A percentile compares a stretch with the other conserved stretches of the same genome.
Conservation (phyloP, 2,113 vertebrate species). For the Chionodraco myersi region DNA sequence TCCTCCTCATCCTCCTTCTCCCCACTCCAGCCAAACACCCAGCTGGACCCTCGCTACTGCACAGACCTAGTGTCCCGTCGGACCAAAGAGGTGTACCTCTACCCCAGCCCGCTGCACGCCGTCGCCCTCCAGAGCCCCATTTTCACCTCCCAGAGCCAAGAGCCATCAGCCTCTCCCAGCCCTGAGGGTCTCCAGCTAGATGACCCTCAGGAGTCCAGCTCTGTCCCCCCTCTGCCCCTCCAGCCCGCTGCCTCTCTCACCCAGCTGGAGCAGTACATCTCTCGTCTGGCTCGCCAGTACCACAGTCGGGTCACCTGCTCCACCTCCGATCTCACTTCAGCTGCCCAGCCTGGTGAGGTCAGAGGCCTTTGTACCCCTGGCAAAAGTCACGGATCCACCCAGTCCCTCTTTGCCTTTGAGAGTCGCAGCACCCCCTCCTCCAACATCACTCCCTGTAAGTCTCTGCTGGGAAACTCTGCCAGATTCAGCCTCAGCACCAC, state of each 20-base stretch:
- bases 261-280: conserved; percentile 85
- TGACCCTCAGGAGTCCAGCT: conserved; percentile 46
- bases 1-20: conserved; percentile 20
- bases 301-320: conserved; percentile 65
- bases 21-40: conserved; percentile 56
- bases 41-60: conserved; percentile 82
- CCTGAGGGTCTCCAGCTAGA: conserved; percentile 64
- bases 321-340: conserved; percentile 51
- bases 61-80: conserved; percentile 85
- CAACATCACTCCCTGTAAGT: conserved; percentile 78
- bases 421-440: conserved; percentile 64
- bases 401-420: conserved; percentile 82
- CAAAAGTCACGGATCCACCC: conserved; percentile 78
- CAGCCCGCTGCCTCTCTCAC: conserved; percentile 66
- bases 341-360: conserved; percentile 32
- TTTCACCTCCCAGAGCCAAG: conserved; percentile 78
- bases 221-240: conserved; percentile 31
- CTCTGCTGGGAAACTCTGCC: conserved; percentile 81
- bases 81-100: conserved; percentile 86
- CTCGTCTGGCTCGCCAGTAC: conserved; percentile 81
- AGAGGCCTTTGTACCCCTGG: conserved; percentile 63
- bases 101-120: conserved; percentile 88
- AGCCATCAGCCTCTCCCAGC: conserved; percentile 55
- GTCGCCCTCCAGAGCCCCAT: conserved; percentile 88
- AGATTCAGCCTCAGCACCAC: conserved; percentile 78